A percentile compares a stretch with the other conserved stretches of the same genome.
Evolutionary conservation across 2,797 vertebrate genomes (phyloP).

Genomic region (Peromyscus eremicus): DNA sequence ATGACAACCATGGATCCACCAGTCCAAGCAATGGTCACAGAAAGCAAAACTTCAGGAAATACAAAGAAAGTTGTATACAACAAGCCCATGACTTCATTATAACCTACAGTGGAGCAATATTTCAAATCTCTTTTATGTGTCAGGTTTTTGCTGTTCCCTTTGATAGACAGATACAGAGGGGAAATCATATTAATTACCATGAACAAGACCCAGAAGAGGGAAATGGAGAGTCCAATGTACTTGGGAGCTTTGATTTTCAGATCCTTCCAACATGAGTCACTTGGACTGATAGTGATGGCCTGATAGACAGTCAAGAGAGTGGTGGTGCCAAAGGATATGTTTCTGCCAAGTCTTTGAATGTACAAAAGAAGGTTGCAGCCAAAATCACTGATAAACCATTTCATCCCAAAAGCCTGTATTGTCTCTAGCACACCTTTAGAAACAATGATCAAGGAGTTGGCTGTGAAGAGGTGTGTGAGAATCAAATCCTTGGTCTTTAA

Average conservation of each 20-base stretch:
- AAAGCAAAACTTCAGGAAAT: neutral
- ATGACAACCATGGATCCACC: neutral
- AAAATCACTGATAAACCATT: neutral
- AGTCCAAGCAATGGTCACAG: neutral
- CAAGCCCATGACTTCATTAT: neutral
- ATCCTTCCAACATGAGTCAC: neutral
- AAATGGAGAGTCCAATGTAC: too few species aligned
- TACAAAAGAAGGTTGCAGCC: neutral
- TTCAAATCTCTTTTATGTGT: neutral
- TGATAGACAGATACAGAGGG: neutral
- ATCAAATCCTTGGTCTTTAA: constrained; percentile 17
- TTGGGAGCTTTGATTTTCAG: neutral
- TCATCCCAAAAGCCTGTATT: neutral
- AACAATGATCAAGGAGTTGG: neutral
- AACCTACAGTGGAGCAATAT: neutral
- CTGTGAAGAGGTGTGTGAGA: neutral
- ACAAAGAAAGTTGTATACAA: rapidly evolving
- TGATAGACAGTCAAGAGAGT: constrained; percentile 17
- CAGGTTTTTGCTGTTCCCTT: neutral
- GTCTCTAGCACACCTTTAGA: neutral
- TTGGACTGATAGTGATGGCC: neutral
- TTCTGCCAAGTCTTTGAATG: neutral
- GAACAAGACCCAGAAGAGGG: neutral
- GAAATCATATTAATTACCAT: neutral
- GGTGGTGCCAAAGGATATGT: neutral